These are phyloP conservation scores for Centropus bengalensis DNA, from an alignment of 2,113 vertebrate genomes.

Conservation along the genomic window DNA sequence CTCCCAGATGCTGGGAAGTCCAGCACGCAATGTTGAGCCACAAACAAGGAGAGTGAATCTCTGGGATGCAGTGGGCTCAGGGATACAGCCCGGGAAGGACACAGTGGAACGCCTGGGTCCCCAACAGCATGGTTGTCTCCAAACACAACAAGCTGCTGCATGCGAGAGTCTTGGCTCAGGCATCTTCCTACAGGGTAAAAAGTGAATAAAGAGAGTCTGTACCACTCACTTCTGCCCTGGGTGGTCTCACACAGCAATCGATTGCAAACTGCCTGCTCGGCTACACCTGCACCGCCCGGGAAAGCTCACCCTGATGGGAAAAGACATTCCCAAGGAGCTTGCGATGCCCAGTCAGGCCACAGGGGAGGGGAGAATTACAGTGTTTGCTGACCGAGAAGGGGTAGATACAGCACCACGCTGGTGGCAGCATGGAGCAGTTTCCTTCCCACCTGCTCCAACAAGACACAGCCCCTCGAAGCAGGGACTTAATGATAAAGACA, in stretches of 20 bases:
- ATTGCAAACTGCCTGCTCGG: neutral
- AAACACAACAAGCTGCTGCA: neutral
- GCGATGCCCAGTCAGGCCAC: neutral
- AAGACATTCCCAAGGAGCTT: neutral
- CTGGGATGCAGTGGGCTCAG: accelerated
- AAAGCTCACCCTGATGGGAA: neutral
- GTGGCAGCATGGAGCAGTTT: neutral
- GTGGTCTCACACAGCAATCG: accelerated
- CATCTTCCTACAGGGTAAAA: neutral
- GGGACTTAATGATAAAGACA: neutral
- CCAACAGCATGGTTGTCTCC: accelerated
- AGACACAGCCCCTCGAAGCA: neutral
- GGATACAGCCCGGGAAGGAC: neutral
- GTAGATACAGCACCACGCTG: accelerated
- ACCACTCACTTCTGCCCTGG: accelerated
- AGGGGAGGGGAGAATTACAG: neutral
- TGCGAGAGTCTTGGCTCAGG: neutral
- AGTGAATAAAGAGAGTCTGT: neutral
- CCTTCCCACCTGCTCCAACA: neutral
- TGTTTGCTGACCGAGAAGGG: accelerated
- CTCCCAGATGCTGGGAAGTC: accelerated
- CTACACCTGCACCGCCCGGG: neutral
- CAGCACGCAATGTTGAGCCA: neutral
- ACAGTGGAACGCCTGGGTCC: accelerated
- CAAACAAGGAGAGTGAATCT: neutral